Evolutionary conservation across 2,888 invertebrate species (phyloP), one percentile per base, ranked within the genome.

Genomic region (Agrotis ipsilon): DNA sequence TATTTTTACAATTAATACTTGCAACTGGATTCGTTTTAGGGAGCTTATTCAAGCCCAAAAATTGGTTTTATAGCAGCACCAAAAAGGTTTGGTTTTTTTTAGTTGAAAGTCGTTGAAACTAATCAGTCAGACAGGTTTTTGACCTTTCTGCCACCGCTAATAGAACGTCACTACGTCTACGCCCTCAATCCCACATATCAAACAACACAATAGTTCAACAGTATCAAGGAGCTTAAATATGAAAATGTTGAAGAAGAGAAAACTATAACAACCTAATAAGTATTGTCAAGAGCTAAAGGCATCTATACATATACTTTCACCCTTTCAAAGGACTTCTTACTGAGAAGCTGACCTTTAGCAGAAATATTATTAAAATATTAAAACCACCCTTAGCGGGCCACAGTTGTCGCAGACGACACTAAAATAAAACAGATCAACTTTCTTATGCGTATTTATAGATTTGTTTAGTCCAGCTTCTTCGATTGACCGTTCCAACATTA

Each of bases 351-450:
- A 52, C 48, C 46, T 72, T 62, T 62, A 43, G 46, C 13, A 48
- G 39, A 51, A 16, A 62, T 57, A 69, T 52, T 62, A 77, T 60
- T 24, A 21, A 69, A 70, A 43, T 51, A 18, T 49, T 48, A 60
- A 60, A 19, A 32, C 48, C 19, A 19, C 43, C 48, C 19, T 54
- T 68, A 55, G 11, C 13, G 27, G 55, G 21, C 2, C 55, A 39
- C 9, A 0, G 32, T 39, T 11, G 11, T 39, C n/a, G 45, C 32
- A 66, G 32, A 19, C 24, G 13, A 27, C 0, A 14, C n/a, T 13
- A 21, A 13, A 39, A 14, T 18, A 39, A 58, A 72, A 19, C 21
- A 72, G 21, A 68, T 39, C 52, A n/a, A n/a, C 14, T 19, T 46
- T 39, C 65, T 13, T 45, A 19, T n/a, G 16, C 16, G 57, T 27